These are phyloP conservation scores for Drosophila pectinifera DNA, from an alignment of 1,140 invertebrate genomes.

Conservation along the genomic window DNA sequence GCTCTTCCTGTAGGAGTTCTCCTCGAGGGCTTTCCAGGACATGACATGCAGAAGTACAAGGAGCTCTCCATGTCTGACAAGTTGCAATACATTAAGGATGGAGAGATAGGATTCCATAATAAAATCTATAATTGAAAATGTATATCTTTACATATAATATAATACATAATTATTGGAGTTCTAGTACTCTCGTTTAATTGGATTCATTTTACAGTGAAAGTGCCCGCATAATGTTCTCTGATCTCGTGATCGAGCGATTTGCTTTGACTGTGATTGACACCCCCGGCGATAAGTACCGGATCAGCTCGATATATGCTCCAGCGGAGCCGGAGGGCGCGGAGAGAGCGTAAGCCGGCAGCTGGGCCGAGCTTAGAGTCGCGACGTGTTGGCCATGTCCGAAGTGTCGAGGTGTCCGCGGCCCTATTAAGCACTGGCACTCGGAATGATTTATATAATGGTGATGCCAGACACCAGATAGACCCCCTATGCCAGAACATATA, in stretches of 20 bases:
- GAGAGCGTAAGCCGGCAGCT: slow-evolving; percentile 69
- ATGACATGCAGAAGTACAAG: slow-evolving; percentile 6
- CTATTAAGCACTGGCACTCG: slow-evolving; percentile 76
- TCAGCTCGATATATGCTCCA: slow-evolving; percentile 19
- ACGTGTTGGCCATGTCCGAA: slow-evolving; percentile 68
- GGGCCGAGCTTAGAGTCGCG: slow-evolving; percentile 28
- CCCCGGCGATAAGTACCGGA: slow-evolving; percentile 47
- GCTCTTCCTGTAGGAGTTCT: slow-evolving; percentile 21
- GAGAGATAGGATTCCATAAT: too few species aligned
- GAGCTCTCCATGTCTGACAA: slow-evolving; percentile 11
- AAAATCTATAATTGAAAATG: not conserved
- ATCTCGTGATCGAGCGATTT: slow-evolving; percentile 28
- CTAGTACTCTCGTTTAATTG: not conserved
- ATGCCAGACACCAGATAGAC: slow-evolving; percentile 64
- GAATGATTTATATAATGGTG: slow-evolving; percentile 81
- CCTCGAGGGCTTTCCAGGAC: too few species aligned
- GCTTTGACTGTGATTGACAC: slow-evolving; percentile 52
- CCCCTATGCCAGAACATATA: slow-evolving; percentile 40
- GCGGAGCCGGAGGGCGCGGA: not conserved
- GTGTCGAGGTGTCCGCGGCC: slow-evolving; percentile 74
- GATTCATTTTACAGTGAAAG: slow-evolving; percentile 6
- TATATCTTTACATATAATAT: too few species aligned
- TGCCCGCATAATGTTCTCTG: not conserved
- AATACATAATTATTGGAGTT: too few species aligned
- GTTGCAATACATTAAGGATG: slow-evolving; percentile 18